Evolutionary conservation across 2,888 invertebrate genomes (phyloP), one percentile per base, ranked within the genome.

Genomic region (Quadriops clusia): DNA sequence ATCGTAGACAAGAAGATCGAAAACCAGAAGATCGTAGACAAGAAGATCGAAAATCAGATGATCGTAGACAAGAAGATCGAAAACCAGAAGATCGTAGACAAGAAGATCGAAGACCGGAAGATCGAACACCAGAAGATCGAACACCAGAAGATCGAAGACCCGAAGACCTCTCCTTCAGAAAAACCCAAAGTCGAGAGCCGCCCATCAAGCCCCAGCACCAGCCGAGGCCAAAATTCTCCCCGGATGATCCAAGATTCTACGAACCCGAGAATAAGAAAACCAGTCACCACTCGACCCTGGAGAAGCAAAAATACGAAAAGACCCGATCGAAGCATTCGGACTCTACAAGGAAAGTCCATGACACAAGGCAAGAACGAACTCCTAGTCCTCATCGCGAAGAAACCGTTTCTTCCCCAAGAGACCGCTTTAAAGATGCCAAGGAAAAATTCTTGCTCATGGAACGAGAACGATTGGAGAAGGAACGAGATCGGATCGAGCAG

Each of bases 391-490:
- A 51, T 44, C 26, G 13, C 26, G 16, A 9, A n/a, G 64, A 27
- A 60, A 65, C 44, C 47, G 51, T 51, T 59, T 26, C 57, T n/a
- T 72, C 77, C 2, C 83, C 83, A 1, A 73, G 79, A 43, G 84
- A 85, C 48, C 69, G 84, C 34, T 85, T 86, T 60, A 78, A 82
- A 46, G 85, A 85, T 46, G 85, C 86, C 24, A 85, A 85, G 58
- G 83, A 86, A 50, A 85, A 85, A 60, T 86, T 86, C 53, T 69
- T 78, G 56, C 73, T 80, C 39, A 68, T 86, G 58, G 86, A 86
- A 53, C 67, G 77, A 37, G 77, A 80, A 45, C 63, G 73, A 33
- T 65, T 74, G 39, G 70, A 70, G 40, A 64, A 68, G 41, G 70
- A 72, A 46, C 30, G 23, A 20, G 36, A 34, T 22, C 30, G 37